Evolutionary conservation across 2,113 vertebrate species (phyloP), one percentile per base, ranked within the genome.

Genomic region (Sturnus vulgaris): DNA sequence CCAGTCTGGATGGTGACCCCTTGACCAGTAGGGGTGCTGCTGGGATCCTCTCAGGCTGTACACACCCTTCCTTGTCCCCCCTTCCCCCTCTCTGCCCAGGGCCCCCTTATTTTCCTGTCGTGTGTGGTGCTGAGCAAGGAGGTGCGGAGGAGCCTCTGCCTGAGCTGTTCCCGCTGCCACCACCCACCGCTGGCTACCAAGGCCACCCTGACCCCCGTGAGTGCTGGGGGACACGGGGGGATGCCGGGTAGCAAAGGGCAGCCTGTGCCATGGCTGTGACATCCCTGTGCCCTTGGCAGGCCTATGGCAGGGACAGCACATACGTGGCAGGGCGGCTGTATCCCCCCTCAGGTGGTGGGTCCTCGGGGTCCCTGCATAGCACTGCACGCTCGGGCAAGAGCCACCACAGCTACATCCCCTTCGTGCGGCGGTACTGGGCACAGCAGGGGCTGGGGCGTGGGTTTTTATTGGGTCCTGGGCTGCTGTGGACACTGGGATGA

Each of bases 401-500:
- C 88, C 99, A 99, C 95, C 98, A 99, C 95, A 99, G 99, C 98
- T 99, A 99, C 84, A 98, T 99, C 59, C 99, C 99, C 21, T 99
- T 99, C 63, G 97, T 99, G 93, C 98, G 98, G 64, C 97, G 99
- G 99, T 90, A 78, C 35, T 31, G 61, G 40, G 20, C 17, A 56
- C 35, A 35, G 18, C n/a, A 47, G 56, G 27, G 46, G 23, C 72
- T 1, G 0, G 63, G 37, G 18, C 31, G 4, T 44, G 53, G 55
- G 28, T 52, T 69, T 53, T 69, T 52, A 24, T 55, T 39, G 31
- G 25, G 31, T 56, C 16, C 20, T 71, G 66, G 40, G 50, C 25
- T 56, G 31, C 14, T 3, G 3, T 57, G 86, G 50, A 15, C 59
- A 50, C 12, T 61, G 39, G 33, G 55, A 37, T 78, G 56, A n/a